A percentile compares a stretch with the other conserved stretches of the same genome.
Evolutionary conservation across 2,888 invertebrate species (phyloP).

Genomic region (Sympetrum striolatum): DNA sequence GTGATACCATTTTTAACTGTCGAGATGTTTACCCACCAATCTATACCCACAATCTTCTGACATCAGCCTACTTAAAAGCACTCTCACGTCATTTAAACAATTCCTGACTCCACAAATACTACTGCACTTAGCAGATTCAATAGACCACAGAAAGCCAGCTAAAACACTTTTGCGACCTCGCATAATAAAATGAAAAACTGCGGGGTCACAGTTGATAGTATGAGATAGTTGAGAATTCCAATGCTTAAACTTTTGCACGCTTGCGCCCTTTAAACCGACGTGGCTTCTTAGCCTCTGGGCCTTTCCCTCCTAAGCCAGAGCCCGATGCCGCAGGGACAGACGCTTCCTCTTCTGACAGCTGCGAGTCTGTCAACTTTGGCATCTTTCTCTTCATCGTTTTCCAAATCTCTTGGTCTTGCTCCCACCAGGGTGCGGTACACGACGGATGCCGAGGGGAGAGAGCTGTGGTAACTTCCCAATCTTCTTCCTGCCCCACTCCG

Average conservation of each 20-base stretch:
- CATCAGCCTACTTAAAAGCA: constrained; percentile 30
- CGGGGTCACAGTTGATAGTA: constrained; percentile 11
- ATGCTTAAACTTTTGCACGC: constrained; percentile 38
- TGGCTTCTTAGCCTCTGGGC: not conserved
- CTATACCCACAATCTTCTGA: constrained; percentile 3
- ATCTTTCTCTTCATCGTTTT: constrained; percentile 15
- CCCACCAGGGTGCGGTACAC: constrained; percentile 13
- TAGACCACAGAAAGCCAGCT: constrained; percentile 34
- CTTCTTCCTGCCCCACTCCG: constrained; percentile 3
- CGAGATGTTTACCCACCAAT: constrained; percentile 28
- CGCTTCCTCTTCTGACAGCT: constrained; percentile 20
- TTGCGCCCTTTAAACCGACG: constrained; percentile 17
- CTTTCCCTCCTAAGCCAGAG: constrained; percentile 25
- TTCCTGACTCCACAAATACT: constrained; percentile 32
- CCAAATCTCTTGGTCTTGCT: constrained; percentile 11
- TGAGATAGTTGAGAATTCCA: not conserved
- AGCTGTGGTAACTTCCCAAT: constrained; percentile 17
- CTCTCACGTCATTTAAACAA: constrained; percentile 5
- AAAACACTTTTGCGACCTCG: constrained; percentile 25
- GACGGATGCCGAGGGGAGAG: constrained; percentile 25
- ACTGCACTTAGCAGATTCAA: constrained; percentile 31
- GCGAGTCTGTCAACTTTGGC: constrained; percentile 1
- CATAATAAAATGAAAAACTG: constrained; percentile 22
- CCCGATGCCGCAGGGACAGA: not conserved
- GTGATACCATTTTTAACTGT: constrained; percentile 1